Percentiles rank a stretch among this genome's conserved stretches.
phyloP scores from a whole-genome alignment of 1,140 invertebrate species.

The Elymnias hypermnestra region DNA sequence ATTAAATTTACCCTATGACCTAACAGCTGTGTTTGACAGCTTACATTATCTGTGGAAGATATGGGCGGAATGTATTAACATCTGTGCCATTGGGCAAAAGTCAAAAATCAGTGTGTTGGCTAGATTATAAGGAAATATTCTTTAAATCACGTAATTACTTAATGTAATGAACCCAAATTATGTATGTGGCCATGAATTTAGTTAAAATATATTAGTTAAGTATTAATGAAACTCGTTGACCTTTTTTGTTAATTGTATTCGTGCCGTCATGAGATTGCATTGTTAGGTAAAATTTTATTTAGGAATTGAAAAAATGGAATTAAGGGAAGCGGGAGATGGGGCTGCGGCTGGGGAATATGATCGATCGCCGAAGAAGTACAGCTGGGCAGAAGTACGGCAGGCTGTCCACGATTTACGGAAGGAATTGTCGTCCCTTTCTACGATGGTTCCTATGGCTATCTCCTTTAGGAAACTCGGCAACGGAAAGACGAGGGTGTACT shows the following conservation, averaged over 20 bases:
- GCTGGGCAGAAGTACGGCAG: constrained; percentile 88
- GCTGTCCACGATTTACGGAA: constrained; percentile 89
- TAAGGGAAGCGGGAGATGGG: constrained; percentile 62
- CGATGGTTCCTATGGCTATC: constrained; percentile 86
- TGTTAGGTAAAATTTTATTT: constrained; percentile 40
- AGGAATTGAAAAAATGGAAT: constrained; percentile 59
- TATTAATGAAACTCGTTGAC: constrained; percentile 13
- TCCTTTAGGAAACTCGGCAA: constrained; percentile 86
- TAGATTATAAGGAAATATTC: constrained; percentile 49
- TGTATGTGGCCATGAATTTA: constrained; percentile 43
- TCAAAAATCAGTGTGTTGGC: constrained; percentile 64
- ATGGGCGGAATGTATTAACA: constrained; percentile 18
- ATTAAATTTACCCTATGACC: no score
- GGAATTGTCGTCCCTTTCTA: constrained; percentile 84
- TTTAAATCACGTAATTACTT: constrained; percentile 39
- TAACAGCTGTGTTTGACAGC: no score
- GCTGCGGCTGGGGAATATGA: constrained; percentile 53
- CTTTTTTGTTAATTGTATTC: constrained; percentile 34
- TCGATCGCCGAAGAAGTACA: constrained; percentile 63
- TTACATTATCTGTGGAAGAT: no score
- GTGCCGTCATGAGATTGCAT: constrained; percentile 41
- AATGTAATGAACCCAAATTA: constrained; percentile 42
- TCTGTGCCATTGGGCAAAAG: constrained; percentile 52
- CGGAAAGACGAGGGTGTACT: constrained; percentile 90
- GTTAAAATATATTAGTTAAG: constrained; percentile 41